These are phyloP conservation scores for Drosophila equinoxialis DNA, from an alignment of 1,140 invertebrate genomes.

Conservation along the genomic window DNA sequence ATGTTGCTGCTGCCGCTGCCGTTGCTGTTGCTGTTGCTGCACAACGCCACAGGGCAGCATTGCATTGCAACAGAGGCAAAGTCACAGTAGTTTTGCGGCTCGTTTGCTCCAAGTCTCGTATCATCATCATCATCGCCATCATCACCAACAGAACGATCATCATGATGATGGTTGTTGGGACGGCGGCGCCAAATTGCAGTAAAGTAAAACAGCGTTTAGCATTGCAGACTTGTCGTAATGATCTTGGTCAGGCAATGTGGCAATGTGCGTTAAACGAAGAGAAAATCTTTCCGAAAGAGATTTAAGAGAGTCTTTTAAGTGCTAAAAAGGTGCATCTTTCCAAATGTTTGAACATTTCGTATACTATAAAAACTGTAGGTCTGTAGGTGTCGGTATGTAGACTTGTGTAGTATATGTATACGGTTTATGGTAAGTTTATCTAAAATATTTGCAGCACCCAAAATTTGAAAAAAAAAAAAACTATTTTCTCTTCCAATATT, in stretches of 20 bases:
- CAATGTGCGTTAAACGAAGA: slow-evolving; percentile 12
- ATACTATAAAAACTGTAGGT: too few species aligned
- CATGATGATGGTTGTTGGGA: slow-evolving; percentile 6
- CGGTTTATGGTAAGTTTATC: too few species aligned
- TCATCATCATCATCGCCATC: slow-evolving; percentile 27
- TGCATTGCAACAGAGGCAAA: slow-evolving; percentile 39
- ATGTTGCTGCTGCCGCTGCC: slow-evolving; percentile 40
- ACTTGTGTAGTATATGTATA: too few species aligned
- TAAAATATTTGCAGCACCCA: too few species aligned
- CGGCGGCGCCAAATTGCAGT: slow-evolving; percentile 75
- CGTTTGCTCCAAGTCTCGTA: slow-evolving; percentile 52
- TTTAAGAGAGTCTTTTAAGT: slow-evolving; percentile 34
- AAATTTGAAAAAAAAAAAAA: too few species aligned
- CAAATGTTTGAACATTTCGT: too few species aligned
- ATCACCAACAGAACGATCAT: slow-evolving; percentile 16
- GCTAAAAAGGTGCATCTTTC: background rate
- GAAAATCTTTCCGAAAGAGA: background rate
- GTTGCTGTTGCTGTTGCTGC: slow-evolving; percentile 36
- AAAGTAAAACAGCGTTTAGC: slow-evolving; percentile 79
- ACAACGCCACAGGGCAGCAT: slow-evolving; percentile 58
- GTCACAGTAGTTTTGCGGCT: slow-evolving; percentile 76
- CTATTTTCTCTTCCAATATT: too few species aligned
- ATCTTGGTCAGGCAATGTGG: slow-evolving; percentile 65
- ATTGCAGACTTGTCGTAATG: slow-evolving; percentile 58
- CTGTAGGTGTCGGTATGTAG: too few species aligned